Evolutionary conservation across 2,888 invertebrate genomes (phyloP).

Genomic region (Mellilla xanthometata): DNA sequence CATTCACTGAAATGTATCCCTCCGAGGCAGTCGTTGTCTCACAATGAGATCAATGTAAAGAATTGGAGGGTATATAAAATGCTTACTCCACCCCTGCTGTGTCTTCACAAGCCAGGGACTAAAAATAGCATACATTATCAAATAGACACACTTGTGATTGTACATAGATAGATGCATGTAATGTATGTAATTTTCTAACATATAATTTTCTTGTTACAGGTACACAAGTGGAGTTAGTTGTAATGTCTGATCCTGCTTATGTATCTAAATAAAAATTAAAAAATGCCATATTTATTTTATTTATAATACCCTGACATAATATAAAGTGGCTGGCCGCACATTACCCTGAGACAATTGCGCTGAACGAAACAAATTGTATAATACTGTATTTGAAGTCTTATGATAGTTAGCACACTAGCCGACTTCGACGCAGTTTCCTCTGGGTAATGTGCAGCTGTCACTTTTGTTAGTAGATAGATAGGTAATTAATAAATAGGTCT

Average conservation of each 20-base stretch:
- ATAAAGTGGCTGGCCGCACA: too few species aligned
- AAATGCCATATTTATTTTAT: conserved; percentile 37
- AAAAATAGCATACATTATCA: conserved; percentile 56
- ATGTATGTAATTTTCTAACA: not conserved
- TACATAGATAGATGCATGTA: not conserved
- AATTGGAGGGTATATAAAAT: conserved; percentile 67
- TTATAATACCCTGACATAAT: too few species aligned
- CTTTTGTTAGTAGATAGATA: too few species aligned
- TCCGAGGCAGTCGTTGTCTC: conserved; percentile 73
- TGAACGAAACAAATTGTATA: too few species aligned
- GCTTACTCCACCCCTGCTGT: conserved; percentile 68
- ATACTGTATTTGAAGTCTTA: too few species aligned
- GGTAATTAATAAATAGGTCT: too few species aligned
- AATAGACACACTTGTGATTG: too few species aligned
- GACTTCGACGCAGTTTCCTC: too few species aligned
- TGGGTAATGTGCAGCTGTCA: too few species aligned
- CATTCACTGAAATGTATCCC: conserved; percentile 42
- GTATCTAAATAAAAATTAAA: conserved; percentile 68
- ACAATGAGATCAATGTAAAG: conserved; percentile 64
- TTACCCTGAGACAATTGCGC: too few species aligned
- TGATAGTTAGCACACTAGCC: too few species aligned
- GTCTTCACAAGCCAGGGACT: conserved; percentile 52
- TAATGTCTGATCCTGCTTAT: conserved; percentile 47
- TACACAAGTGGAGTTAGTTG: conserved; percentile 56
- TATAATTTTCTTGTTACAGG: conserved; percentile 55